Percentiles rank a stretch among this genome's conserved stretches.
phyloP scores from a whole-genome alignment of 1,140 invertebrate species.

The Charaxes varanes region DNA sequence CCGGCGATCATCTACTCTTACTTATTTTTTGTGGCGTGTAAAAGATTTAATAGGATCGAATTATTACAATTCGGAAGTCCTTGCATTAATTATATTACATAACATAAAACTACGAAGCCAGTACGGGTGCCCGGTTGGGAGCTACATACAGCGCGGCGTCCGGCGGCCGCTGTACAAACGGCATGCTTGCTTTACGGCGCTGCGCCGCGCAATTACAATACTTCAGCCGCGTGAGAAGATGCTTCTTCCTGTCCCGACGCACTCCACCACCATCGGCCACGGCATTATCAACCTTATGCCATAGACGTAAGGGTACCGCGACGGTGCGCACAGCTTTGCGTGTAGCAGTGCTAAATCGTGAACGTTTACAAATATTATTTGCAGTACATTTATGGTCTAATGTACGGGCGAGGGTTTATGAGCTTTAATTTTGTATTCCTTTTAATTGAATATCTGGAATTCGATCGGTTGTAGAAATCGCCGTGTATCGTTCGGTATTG shows the following conservation, averaged over 20 bases:
- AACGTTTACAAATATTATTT: conserved; percentile 25
- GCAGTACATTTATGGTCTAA: conserved; percentile 14
- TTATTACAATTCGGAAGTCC: too few species aligned
- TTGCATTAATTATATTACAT: too few species aligned
- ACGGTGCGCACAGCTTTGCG: neutral
- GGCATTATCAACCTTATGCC: neutral
- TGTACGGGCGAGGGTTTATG: conserved; percentile 3
- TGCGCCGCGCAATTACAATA: conserved; percentile 45
- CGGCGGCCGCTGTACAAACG: conserved; percentile 34
- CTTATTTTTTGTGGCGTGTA: too few species aligned
- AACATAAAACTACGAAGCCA: too few species aligned
- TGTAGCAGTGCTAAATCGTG: conserved; percentile 12
- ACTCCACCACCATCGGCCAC: neutral
- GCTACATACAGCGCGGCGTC: conserved; percentile 15
- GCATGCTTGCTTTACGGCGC: conserved; percentile 33
- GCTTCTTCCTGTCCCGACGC: conserved; percentile 10
- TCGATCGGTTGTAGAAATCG: conserved; percentile 1
- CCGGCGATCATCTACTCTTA: too few species aligned
- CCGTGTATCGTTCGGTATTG: too few species aligned
- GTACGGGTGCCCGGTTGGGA: too few species aligned
- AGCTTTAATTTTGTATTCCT: neutral
- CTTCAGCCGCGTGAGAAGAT: conserved; percentile 40
- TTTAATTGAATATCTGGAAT: conserved; percentile 14
- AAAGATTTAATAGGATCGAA: too few species aligned
- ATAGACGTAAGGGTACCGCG: neutral